Evolutionary conservation across 2,888 invertebrate species (phyloP).

Genomic region (Eudemis profundana): DNA sequence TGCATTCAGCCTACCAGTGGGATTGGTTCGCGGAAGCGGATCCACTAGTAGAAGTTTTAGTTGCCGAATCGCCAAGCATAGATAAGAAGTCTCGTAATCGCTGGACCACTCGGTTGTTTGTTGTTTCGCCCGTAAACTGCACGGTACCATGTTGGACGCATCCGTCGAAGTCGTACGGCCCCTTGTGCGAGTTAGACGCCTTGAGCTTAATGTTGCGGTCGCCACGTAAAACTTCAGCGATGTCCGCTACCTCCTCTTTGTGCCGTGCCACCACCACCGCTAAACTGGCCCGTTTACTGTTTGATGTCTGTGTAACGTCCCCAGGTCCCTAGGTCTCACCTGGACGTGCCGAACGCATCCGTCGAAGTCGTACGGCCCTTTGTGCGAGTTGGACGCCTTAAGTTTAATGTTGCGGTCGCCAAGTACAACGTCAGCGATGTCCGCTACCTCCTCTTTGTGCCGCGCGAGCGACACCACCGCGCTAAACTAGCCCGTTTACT

Average conservation of each 20-base stretch:
- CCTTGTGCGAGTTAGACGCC: constrained; percentile 98
- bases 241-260: constrained; percentile 94
- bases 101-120: too few species aligned
- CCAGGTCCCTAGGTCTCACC: too few species aligned
- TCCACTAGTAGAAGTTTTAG: too few species aligned
- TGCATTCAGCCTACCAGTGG: too few species aligned
- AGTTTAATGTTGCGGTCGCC: constrained; percentile 93
- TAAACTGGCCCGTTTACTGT: too few species aligned
- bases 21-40: too few species aligned
- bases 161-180: constrained; percentile 97
- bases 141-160: constrained; percentile 88
- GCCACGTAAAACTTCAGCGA: constrained; percentile 91
- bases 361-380: constrained; percentile 98
- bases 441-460: constrained; percentile 94
- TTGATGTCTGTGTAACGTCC: too few species aligned
- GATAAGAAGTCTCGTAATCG: too few species aligned
- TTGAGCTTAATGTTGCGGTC: constrained; percentile 95
- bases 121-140: too few species aligned
- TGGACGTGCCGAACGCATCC: constrained; percentile 94
- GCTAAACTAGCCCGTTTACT: too few species aligned
- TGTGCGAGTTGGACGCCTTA: constrained; percentile 97
- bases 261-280: constrained; percentile 93
- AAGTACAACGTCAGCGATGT: constrained; percentile 92
- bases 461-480: constrained; percentile 94
- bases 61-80: too few species aligned